These are phyloP conservation scores for Elegia similella DNA, from an alignment of 2,888 invertebrate species.

Conservation along the genomic window DNA sequence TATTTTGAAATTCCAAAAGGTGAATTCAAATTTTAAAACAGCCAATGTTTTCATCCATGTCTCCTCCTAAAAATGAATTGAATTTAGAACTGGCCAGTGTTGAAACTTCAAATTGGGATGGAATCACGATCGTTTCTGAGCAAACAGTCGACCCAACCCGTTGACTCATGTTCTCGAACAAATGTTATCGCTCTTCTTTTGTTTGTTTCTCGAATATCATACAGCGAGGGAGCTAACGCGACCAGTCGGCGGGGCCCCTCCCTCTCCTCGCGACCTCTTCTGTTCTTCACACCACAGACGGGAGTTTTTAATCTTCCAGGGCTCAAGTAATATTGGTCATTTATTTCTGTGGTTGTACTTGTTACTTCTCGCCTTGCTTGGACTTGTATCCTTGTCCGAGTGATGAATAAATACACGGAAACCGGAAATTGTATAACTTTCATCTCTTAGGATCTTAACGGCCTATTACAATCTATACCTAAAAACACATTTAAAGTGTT, in stretches of 20 bases:
- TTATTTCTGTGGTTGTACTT: slow-evolving; percentile 46
- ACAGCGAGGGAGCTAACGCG: slow-evolving; percentile 43
- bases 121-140: slow-evolving; percentile 43
- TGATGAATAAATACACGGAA: slow-evolving; percentile 12
- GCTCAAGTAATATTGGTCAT: slow-evolving; percentile 44
- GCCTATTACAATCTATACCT: slow-evolving; percentile 9
- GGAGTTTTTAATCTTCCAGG: slow-evolving; percentile 26
- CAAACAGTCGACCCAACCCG: slow-evolving; percentile 52
- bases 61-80: neutral
- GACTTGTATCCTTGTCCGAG: slow-evolving; percentile 32
- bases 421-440: slow-evolving; percentile 12
- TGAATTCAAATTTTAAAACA: no score
- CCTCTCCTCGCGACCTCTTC: slow-evolving; percentile 22
- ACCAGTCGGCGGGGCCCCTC: slow-evolving; percentile 41
- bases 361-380: slow-evolving; percentile 46
- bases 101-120: slow-evolving; percentile 44
- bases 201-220: slow-evolving; percentile 76
- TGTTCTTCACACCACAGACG: slow-evolving; percentile 21
- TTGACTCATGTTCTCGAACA: slow-evolving; percentile 74
- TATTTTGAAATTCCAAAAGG: no score
- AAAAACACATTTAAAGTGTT: neutral
- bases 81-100: slow-evolving; percentile 23
- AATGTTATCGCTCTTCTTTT: slow-evolving; percentile 78
- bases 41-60: neutral
- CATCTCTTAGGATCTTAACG: neutral